Base-by-base conservation (phyloP, 2,888 invertebrate species). In the Spicauda simplicius region DNA sequence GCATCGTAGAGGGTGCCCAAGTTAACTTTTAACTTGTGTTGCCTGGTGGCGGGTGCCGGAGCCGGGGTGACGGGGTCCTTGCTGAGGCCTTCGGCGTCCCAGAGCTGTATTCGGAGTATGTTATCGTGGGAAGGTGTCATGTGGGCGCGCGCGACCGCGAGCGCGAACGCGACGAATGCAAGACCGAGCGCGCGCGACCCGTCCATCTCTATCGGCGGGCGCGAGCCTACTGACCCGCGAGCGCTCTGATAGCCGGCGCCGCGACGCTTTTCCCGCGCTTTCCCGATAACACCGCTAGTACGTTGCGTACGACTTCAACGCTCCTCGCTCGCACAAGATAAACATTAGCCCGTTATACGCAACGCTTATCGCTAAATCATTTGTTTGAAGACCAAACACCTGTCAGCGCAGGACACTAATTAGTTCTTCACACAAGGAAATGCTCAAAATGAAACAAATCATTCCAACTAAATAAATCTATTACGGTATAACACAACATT, bases 41-140 rank as follows among this genome's bases (percentile, higher is more conserved):
- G 76, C 18, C 73, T 76, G 63, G 79, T 69, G n/a, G n/a, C n/a
- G 58, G 77, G 74, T 14, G 84, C 77, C 6, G 80, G 72, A 20
- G 68, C 59, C 25, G 85, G 81, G 25, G 74, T 60, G 10, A 86
- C 76, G 25, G 90, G 87, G 62, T 89, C 88, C 70, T 85, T 82
- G 73, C 85, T 91, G 70, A 92, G 84, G 0, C 93, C 93, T 75
- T 93, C 92, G 54, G 86, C 92, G 74, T 93, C 93, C 93, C 93
- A 93, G 65, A 93, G 80, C 72, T 93, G 93, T 78, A 93, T 87
- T 78, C 92, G 80, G 18, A 92, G 82, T 71, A 93, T 93, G 77
- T 92, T 93, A 70, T 92, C 92, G 82, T 90, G 91, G 71, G 92
- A 92, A 70, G 86, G 78, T 64, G 72, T 64, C 73, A 75, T 74